These are phyloP conservation scores for Zophobas morio DNA, from an alignment of 1,140 invertebrate species.

Conservation along the genomic window DNA sequence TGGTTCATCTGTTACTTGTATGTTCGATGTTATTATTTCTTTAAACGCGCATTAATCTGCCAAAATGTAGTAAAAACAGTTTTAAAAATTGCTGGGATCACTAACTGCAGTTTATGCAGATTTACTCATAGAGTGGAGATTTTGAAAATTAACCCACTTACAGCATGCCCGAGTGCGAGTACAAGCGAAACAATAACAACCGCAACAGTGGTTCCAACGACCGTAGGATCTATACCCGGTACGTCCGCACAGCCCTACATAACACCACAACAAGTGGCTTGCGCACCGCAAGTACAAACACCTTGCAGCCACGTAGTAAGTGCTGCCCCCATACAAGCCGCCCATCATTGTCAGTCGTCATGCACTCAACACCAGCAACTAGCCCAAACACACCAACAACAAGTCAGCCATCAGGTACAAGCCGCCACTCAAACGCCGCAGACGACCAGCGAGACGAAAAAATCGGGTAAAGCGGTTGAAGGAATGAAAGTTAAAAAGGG, in stretches of 20 bases:
- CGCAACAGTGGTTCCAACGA: constrained; percentile 54
- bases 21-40: background rate
- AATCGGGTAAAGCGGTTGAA: constrained; percentile 53
- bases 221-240: constrained; percentile 52
- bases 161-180: constrained; percentile 58
- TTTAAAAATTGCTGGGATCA: too few species aligned
- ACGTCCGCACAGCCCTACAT: constrained; percentile 54
- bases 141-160: constrained; percentile 49
- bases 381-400: constrained; percentile 58
- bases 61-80: too few species aligned
- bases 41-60: too few species aligned
- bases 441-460: constrained; percentile 54
- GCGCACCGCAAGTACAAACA: constrained; percentile 50
- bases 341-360: constrained; percentile 60
- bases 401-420: constrained; percentile 70
- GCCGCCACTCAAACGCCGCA: constrained; percentile 73
- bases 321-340: constrained; percentile 51
- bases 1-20: too few species aligned
- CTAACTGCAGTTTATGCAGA: background rate
- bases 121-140: background rate
- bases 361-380: constrained; percentile 63
- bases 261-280: constrained; percentile 28
- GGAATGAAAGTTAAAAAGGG: constrained; percentile 67
- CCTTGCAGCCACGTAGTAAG: constrained; percentile 55
- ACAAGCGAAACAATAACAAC: constrained; percentile 57